Evolutionary conservation across 64 coral and sea anemone genomes (phyloP).

Genomic region (Anthopleura sola): DNA sequence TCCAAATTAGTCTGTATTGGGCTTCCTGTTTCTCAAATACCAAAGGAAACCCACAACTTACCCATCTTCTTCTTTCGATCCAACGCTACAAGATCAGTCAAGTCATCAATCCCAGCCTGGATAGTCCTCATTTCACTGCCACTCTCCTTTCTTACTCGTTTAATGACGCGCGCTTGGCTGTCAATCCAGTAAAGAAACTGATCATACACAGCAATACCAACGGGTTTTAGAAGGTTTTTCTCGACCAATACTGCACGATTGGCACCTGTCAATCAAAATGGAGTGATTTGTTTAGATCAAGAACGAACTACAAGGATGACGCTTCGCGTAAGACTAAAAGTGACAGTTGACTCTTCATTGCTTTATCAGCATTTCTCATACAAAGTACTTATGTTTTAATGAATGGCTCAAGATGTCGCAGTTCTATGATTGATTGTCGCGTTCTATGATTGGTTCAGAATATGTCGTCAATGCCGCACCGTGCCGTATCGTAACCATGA

Average conservation of each 20-base stretch:
- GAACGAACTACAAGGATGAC: background rate
- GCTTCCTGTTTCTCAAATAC: background rate
- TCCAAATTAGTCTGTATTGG: too few species aligned
- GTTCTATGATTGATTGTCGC: too few species aligned
- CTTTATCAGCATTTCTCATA: too few species aligned
- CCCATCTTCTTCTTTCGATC: constrained; percentile 16
- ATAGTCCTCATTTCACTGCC: constrained; percentile 23
- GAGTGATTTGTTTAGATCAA: background rate
- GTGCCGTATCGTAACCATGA: too few species aligned
- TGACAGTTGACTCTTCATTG: too few species aligned
- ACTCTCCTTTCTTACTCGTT: constrained; percentile 30
- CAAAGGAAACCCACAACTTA: background rate
- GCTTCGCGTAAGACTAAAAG: background rate
- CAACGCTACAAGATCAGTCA: constrained; percentile 56
- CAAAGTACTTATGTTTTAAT: too few species aligned
- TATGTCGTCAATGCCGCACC: too few species aligned
- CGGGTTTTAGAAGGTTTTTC: constrained; percentile 24
- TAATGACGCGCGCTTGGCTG: constrained; percentile 15
- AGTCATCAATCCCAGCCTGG: constrained; percentile 31
- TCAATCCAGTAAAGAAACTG: constrained; percentile 55
- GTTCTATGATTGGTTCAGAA: too few species aligned
- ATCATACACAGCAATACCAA: constrained; percentile 39
- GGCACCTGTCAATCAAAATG: constrained; percentile 22
- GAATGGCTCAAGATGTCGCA: too few species aligned
- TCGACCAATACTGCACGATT: constrained; percentile 21